Conservation (phyloP, 2,113 vertebrate genomes). For the Toxotes jaculatrix region DNA sequence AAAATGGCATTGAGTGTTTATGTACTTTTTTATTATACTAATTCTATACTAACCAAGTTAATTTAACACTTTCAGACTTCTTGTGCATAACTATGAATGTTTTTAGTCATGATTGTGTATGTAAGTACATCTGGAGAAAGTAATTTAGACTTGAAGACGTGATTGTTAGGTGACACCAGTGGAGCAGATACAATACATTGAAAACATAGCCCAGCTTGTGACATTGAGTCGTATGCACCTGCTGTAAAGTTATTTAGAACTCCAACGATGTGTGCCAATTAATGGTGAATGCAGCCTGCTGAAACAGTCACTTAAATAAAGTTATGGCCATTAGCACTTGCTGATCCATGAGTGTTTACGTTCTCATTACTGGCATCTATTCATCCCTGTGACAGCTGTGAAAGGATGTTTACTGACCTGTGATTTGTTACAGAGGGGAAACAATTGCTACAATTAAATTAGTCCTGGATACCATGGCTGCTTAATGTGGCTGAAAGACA, state of each 20-base stretch:
- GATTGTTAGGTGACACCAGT: neutral
- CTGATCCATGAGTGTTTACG: constrained; percentile 50
- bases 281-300: constrained; percentile 32
- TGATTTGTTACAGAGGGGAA: constrained; percentile 44
- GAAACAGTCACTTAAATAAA: constrained; percentile 51
- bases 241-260: constrained; percentile 29
- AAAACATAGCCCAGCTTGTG: neutral
- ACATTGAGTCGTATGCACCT: constrained; percentile 7
- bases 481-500: constrained; percentile 14
- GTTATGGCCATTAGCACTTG: constrained; percentile 46
- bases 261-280: constrained; percentile 34
- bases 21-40: neutral
- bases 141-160: neutral
- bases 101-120: neutral
- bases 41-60: neutral
- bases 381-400: constrained; percentile 55
- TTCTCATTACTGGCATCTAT: constrained; percentile 68
- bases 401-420: constrained; percentile 61
- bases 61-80: neutral
- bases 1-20: neutral
- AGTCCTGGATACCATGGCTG: neutral
- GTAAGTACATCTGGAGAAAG: neutral
- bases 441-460: constrained; percentile 50
- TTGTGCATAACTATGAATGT: too few relatives aligned
- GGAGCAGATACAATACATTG: neutral